Evolutionary conservation across 2,797 vertebrate species (phyloP).

Genomic region (Eulemur coronatus): DNA sequence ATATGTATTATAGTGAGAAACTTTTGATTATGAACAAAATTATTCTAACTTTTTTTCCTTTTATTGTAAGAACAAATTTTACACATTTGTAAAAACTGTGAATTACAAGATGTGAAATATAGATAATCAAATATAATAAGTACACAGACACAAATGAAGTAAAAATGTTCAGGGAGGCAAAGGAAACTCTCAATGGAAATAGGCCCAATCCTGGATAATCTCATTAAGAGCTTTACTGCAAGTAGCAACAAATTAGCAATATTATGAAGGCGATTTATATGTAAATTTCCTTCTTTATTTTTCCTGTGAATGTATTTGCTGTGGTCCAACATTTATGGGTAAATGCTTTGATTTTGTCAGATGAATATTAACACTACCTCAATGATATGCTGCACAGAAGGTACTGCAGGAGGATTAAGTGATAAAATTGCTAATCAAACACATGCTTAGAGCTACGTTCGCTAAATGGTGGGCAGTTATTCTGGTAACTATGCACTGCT

Average conservation of each 20-base stretch:
- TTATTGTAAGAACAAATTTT: not conserved
- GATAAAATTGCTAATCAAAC: constrained; percentile 12
- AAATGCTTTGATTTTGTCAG: constrained; percentile 62
- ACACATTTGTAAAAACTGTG: not conserved
- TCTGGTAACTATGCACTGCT: not conserved
- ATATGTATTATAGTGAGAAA: not conserved
- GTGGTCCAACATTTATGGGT: constrained; percentile 39
- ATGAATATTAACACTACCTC: constrained; percentile 44
- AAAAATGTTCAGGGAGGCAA: constrained; percentile 48
- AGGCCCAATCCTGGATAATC: constrained; percentile 60
- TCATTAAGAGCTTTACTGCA: constrained; percentile 75
- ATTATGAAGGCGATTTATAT: constrained; percentile 58
- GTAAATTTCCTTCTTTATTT: constrained; percentile 67
- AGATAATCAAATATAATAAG: constrained; percentile 22
- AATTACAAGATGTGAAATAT: constrained; percentile 29
- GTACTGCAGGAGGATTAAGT: not conserved
- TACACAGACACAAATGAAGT: constrained; percentile 33
- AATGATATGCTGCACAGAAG: not conserved
- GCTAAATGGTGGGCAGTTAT: not conserved
- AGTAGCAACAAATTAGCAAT: constrained; percentile 67
- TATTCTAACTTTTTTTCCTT: not conserved
- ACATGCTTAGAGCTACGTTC: not conserved
- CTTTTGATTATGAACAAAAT: not conserved
- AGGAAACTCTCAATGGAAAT: constrained; percentile 53
- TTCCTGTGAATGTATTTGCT: constrained; percentile 47